phyloP scores from a whole-genome alignment of 2,797 vertebrate genomes.

The Eurystomus glaucurus region DNA sequence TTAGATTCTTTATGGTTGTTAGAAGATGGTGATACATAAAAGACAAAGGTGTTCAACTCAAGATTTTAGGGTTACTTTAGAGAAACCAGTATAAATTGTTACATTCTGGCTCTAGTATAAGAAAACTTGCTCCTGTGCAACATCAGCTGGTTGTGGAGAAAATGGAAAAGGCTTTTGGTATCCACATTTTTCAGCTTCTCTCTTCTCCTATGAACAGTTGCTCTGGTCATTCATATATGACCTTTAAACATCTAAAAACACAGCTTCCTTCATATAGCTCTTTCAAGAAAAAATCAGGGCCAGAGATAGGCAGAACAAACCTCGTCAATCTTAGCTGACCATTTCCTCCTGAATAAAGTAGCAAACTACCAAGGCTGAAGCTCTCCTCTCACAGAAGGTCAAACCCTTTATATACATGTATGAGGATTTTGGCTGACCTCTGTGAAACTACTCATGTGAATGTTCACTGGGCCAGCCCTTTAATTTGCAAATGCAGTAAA shows the following conservation, averaged over 20 bases:
- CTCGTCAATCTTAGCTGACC: background rate
- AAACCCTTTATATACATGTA: background rate
- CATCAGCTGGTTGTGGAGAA: background rate
- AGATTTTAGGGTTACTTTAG: background rate
- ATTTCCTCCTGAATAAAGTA: background rate
- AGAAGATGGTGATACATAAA: background rate
- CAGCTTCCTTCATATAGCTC: background rate
- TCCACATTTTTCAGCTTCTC: background rate
- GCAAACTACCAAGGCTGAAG: background rate
- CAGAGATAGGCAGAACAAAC: background rate
- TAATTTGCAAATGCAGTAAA: constrained; percentile 17
- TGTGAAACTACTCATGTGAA: background rate
- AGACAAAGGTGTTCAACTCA: background rate
- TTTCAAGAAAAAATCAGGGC: background rate
- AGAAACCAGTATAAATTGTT: background rate
- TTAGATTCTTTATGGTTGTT: background rate
- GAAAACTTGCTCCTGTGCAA: background rate
- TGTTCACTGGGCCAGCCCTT: background rate
- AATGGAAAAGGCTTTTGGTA: background rate
- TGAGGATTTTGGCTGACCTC: background rate
- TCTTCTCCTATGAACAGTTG: background rate
- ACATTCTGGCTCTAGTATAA: background rate
- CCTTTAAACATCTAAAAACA: background rate
- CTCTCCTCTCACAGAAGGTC: background rate
- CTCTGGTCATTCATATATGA: background rate